Evolutionary conservation across 1,140 invertebrate species (phyloP).

Genomic region (Caligus rogercresseyi): DNA sequence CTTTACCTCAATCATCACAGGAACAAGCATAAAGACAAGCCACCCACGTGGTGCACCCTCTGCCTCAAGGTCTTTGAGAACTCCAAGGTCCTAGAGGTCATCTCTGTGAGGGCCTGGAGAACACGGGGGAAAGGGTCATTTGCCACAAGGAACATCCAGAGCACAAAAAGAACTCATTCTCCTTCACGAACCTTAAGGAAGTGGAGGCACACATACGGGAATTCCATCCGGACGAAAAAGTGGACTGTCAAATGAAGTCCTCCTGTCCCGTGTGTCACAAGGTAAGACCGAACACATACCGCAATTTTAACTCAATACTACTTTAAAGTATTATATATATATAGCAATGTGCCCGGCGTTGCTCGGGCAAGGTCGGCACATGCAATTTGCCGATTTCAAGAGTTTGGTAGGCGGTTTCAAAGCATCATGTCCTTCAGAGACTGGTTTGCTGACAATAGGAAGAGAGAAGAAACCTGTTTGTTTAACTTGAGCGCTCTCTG

Average conservation of each 20-base stretch:
- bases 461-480: too few species aligned
- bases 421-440: too few species aligned
- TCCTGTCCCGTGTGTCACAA: neutral
- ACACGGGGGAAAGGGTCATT: neutral
- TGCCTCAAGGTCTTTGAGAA: neutral
- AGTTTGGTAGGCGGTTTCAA: too few species aligned
- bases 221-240: neutral
- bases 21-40: constrained; percentile 1
- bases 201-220: neutral
- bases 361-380: too few species aligned
- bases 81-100: neutral
- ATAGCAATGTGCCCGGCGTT: too few species aligned
- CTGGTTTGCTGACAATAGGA: too few species aligned
- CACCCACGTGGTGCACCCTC: neutral
- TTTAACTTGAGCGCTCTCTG: too few species aligned
- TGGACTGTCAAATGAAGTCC: neutral
- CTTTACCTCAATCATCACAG: constrained; percentile 8
- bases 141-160: neutral
- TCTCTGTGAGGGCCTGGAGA: neutral
- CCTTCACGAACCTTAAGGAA: neutral
- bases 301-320: too few species aligned
- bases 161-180: neutral
- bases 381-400: too few species aligned
- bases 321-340: too few species aligned
- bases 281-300: too few species aligned